Percentiles rank a stretch among this genome's conserved stretches.
These are phyloP conservation scores for Chionodraco myersi DNA, from an alignment of 2,113 vertebrate genomes.

Conservation along the genomic window DNA sequence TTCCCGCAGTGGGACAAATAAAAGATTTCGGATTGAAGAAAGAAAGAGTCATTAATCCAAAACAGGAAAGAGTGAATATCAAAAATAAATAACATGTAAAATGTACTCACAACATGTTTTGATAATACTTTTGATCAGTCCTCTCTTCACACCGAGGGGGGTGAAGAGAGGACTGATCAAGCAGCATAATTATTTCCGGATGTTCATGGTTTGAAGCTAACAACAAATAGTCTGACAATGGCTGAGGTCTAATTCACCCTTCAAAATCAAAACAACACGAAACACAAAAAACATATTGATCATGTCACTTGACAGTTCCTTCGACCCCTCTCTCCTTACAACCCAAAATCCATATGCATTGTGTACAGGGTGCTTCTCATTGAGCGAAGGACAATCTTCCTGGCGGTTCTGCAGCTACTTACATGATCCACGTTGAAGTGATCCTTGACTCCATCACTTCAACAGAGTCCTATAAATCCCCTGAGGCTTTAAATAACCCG, in stretches of 20 bases:
- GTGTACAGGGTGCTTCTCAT: conserved; percentile 5
- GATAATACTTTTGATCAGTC: not conserved
- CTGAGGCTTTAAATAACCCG: conserved; percentile 63
- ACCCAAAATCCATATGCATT: conserved; percentile 17
- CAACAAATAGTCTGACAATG: too few species aligned
- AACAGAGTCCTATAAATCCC: conserved; percentile 63
- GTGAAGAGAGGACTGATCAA: too few species aligned
- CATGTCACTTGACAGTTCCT: not conserved
- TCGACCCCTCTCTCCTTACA: not conserved
- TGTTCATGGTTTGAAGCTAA: not conserved
- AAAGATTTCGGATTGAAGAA: too few species aligned
- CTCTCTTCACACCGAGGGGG: not conserved
- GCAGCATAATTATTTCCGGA: not conserved
- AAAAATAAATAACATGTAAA: not conserved
- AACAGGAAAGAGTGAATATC: not conserved
- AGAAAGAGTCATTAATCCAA: not conserved
- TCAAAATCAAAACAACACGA: not conserved
- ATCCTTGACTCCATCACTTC: conserved; percentile 69
- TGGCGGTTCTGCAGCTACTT: conserved; percentile 35
- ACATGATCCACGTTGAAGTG: conserved; percentile 60
- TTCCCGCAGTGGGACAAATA: too few species aligned
- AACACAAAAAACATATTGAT: conserved; percentile 25
- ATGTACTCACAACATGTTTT: not conserved
- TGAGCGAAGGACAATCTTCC: conserved; percentile 22
- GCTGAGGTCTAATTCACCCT: not conserved